These are phyloP conservation scores for Protaetia brevitarsis DNA, from an alignment of 1,140 invertebrate genomes.

Conservation along the genomic window DNA sequence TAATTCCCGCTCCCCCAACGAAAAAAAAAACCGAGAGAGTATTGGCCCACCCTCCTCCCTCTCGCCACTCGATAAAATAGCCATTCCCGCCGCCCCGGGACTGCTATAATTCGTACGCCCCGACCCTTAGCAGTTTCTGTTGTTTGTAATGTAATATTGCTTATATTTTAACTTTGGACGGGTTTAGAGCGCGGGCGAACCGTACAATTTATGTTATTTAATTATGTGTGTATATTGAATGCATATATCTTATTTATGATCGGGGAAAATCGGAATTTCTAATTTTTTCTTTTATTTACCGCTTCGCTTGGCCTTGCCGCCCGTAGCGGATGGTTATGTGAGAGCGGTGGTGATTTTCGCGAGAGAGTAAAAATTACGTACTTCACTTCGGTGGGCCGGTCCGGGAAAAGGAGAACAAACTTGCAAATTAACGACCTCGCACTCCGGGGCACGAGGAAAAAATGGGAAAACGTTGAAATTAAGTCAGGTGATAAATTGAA, in stretches of 20 bases:
- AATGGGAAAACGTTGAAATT: not conserved
- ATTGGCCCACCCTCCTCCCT: conserved; percentile 26
- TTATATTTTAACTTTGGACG: conserved; percentile 32
- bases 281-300: conserved; percentile 11
- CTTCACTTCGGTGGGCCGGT: not conserved
- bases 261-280: conserved; percentile 9
- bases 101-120: conserved; percentile 34
- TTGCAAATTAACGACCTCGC: conserved; percentile 2
- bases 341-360: not conserved
- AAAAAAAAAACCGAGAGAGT: conserved; percentile 21
- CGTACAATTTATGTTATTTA: conserved; percentile 33
- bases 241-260: conserved; percentile 29
- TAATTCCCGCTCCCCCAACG: not conserved
- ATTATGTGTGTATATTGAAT: conserved; percentile 28
- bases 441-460: not conserved
- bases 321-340: not conserved
- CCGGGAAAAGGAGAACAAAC: conserved; percentile 3
- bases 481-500: conserved; percentile 18
- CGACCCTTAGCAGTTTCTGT: conserved; percentile 34
- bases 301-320: not conserved
- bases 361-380: conserved; percentile 11
- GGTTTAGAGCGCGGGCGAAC: conserved; percentile 17
- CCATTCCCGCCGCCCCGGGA: conserved; percentile 33
- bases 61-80: conserved; percentile 36
- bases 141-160: conserved; percentile 42